Evolutionary conservation across 2,113 vertebrate species (phyloP).

Genomic region (Xenopus borealis): DNA sequence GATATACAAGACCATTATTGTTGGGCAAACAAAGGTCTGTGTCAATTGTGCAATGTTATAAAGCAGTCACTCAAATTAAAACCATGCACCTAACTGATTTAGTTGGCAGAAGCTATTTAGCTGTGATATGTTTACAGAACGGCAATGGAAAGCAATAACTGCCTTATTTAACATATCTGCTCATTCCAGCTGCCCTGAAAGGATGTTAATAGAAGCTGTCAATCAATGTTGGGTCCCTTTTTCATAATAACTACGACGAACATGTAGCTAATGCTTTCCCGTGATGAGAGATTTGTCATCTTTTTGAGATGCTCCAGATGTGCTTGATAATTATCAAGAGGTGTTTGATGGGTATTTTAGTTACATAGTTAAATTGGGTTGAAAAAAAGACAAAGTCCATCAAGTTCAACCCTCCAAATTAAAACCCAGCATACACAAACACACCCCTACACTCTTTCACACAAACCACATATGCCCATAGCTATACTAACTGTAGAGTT

Average conservation of each 20-base stretch:
- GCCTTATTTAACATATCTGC: constrained; percentile 98
- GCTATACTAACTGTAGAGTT: no score
- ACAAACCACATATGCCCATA: no score
- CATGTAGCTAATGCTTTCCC: constrained; percentile 86
- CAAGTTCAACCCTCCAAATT: no score
- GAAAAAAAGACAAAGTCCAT: no score
- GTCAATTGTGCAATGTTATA: constrained; percentile 85
- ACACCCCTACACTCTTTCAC: no score
- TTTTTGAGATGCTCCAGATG: constrained; percentile 73
- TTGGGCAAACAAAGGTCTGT: constrained; percentile 81
- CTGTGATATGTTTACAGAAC: constrained; percentile 85
- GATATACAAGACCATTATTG: constrained; percentile 90
- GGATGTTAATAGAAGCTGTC: constrained; percentile 96
- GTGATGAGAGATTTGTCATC: constrained; percentile 77
- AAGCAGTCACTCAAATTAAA: constrained; percentile 97
- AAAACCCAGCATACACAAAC: no score
- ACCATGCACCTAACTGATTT: constrained; percentile 91
- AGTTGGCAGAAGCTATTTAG: constrained; percentile 93
- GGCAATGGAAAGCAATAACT: constrained; percentile 98
- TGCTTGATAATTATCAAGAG: constrained; percentile 58
- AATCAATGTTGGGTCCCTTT: constrained; percentile 81
- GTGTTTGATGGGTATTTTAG: background rate
- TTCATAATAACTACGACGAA: constrained; percentile 78
- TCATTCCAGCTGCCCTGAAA: constrained; percentile 87
- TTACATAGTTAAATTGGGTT: no score